Evolutionary conservation across 2,797 vertebrate genomes (phyloP).

Genomic region (Novumbra hubbsi): DNA sequence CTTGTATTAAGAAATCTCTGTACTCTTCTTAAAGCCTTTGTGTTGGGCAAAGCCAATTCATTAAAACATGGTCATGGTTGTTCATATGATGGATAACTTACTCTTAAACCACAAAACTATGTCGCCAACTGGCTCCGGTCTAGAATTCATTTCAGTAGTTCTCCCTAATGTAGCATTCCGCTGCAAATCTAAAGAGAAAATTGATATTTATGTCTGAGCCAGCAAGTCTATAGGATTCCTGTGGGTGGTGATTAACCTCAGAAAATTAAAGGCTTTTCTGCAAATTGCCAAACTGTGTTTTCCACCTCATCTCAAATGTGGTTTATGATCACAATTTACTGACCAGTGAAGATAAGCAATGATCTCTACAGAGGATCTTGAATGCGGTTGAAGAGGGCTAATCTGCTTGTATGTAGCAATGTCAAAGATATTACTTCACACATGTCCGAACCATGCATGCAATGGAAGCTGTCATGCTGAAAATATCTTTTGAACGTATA

Average conservation of each 20-base stretch:
- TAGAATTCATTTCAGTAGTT: neutral
- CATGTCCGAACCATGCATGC: too few species aligned
- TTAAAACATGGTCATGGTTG: neutral
- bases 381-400: too few species aligned
- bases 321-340: neutral
- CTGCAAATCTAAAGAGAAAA: neutral
- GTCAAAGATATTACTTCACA: too few species aligned
- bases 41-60: neutral
- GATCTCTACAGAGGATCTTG: neutral
- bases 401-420: too few species aligned
- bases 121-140: neutral
- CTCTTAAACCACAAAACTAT: neutral
- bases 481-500: too few species aligned
- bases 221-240: neutral
- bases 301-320: neutral
- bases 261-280: neutral
- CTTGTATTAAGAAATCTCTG: neutral
- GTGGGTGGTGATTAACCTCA: neutral
- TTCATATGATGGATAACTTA: neutral
- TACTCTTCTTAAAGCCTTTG: neutral
- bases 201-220: neutral
- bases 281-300: neutral
- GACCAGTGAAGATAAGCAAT: neutral
- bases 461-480: too few species aligned
- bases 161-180: neutral